Conservation (phyloP, 2,113 vertebrate genomes). For the Arothron firmamentum region DNA sequence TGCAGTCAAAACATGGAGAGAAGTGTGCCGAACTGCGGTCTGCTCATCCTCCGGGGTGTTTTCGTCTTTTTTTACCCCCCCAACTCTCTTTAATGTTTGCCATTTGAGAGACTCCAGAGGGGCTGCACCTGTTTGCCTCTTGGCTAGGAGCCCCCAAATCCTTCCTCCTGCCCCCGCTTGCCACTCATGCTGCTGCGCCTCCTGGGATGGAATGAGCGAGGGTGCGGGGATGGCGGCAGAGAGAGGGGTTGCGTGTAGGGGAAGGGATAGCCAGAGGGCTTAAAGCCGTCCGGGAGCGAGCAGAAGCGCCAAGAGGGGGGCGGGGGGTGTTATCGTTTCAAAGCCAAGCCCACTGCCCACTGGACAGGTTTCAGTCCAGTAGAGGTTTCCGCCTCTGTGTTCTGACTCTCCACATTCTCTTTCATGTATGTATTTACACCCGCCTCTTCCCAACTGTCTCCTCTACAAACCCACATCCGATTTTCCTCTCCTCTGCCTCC, state of each 20-base stretch:
- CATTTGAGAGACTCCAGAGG: constrained; percentile 79
- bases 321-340: constrained; percentile 47
- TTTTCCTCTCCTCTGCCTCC: constrained; percentile 27
- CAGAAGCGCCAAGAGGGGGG: constrained; percentile 27
- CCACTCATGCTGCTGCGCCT: constrained; percentile 71
- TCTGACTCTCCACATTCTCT: constrained; percentile 56
- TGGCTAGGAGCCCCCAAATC: constrained; percentile 75
- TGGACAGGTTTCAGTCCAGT: constrained; percentile 51
- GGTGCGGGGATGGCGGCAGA: constrained; percentile 22
- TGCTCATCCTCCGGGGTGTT: constrained; percentile 76
- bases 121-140: constrained; percentile 82
- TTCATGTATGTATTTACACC: constrained; percentile 41
- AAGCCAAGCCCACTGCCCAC: constrained; percentile 62
- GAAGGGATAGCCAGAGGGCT: constrained; percentile 75
- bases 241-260: constrained; percentile 65
- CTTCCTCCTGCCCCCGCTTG: constrained; percentile 71
- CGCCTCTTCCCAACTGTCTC: constrained; percentile 4
- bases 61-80: constrained; percentile 58
- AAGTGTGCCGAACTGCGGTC: constrained; percentile 63
- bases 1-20: constrained; percentile 28
- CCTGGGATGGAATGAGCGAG: constrained; percentile 64
- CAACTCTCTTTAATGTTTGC: constrained; percentile 76
- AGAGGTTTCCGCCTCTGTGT: constrained; percentile 38
- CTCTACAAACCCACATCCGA: constrained; percentile 22
- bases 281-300: constrained; percentile 65